Conservation (phyloP, 2,888 invertebrate genomes). For the Drosophila pullipes region DNA sequence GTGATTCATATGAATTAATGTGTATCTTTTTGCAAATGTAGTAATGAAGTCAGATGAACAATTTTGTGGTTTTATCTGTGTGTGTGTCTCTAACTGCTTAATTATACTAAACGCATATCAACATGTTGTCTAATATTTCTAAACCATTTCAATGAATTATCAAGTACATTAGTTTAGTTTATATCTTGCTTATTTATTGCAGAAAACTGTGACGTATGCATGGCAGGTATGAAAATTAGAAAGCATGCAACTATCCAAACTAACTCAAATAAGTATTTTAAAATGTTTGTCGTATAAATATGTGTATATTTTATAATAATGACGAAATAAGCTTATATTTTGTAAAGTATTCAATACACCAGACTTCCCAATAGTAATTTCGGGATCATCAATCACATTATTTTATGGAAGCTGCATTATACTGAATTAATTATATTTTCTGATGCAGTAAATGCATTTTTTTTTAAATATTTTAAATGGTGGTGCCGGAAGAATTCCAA, state of each 20-base stretch:
- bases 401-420: not conserved
- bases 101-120: not conserved
- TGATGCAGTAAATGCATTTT: not conserved
- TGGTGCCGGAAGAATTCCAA: not conserved
- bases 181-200: slow-evolving; percentile 30
- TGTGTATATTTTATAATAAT: not conserved
- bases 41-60: not conserved
- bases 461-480: not conserved
- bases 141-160: not conserved
- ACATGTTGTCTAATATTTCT: not conserved
- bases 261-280: not conserved
- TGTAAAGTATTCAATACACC: not conserved
- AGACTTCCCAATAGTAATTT: not conserved
- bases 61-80: slow-evolving; percentile 26
- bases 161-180: slow-evolving; percentile 1
- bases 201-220: slow-evolving; percentile 51
- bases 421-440: not conserved
- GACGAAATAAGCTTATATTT: not conserved
- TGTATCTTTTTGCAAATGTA: not conserved
- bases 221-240: slow-evolving; percentile 62
- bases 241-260: not conserved
- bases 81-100: not conserved
- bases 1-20: not conserved
- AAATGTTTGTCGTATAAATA: not conserved
- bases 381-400: not conserved